Evolutionary conservation across 1,140 invertebrate species (phyloP).

Genomic region (Colletes latitarsis): DNA sequence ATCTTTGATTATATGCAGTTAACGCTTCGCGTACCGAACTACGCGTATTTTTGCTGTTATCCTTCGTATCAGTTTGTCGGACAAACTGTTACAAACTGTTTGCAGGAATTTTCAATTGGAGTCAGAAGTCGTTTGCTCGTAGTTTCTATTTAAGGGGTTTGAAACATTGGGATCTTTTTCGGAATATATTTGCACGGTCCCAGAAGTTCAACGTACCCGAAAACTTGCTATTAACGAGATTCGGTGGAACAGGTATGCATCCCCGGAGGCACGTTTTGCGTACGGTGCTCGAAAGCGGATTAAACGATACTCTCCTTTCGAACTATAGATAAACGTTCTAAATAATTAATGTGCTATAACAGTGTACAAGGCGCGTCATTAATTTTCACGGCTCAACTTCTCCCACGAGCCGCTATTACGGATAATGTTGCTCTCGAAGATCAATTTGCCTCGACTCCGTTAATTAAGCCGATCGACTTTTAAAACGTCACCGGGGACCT

Average conservation of each 20-base stretch:
- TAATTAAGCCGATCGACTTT: background rate
- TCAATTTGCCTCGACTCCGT: background rate
- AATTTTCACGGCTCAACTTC: conserved; percentile 40
- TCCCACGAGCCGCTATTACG: background rate
- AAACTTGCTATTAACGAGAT: background rate
- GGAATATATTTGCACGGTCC: background rate
- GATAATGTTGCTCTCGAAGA: background rate
- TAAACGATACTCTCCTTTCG: conserved; percentile 26
- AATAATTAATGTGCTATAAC: conserved; percentile 57
- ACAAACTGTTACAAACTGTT: too few species aligned
- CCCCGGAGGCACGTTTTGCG: background rate
- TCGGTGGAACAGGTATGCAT: conserved; percentile 18
- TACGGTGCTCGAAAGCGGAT: conserved; percentile 15
- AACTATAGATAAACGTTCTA: conserved; percentile 30
- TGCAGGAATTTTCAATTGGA: too few species aligned
- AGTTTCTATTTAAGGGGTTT: too few species aligned
- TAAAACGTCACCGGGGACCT: background rate
- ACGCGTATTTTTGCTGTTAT: too few species aligned
- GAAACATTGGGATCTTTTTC: background rate
- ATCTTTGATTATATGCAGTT: background rate
- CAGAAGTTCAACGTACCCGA: conserved; percentile 9
- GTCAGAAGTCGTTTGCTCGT: too few species aligned
- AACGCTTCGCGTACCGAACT: too few species aligned
- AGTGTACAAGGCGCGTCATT: conserved; percentile 27
- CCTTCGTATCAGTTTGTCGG: too few species aligned